Conservation (phyloP, 2,113 vertebrate genomes). For the Chlamydotis undulata region DNA sequence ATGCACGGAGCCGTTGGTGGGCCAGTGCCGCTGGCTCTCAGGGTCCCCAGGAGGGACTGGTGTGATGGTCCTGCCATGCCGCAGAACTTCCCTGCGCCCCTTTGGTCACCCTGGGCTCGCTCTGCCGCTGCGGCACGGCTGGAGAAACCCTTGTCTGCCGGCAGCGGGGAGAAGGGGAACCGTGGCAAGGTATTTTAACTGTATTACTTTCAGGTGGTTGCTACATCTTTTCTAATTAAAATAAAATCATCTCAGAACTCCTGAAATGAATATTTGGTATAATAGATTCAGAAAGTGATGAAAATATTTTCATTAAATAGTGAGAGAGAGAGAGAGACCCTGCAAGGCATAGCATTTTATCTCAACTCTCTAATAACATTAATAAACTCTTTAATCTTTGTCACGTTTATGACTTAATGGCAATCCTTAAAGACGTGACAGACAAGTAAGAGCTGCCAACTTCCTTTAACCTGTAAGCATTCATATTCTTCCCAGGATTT, state of each 20-base stretch:
- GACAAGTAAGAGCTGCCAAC: slow-evolving; percentile 62
- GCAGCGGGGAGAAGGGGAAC: neutral
- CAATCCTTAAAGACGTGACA: slow-evolving; percentile 74
- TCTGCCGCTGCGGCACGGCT: rapidly evolving
- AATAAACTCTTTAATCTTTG: slow-evolving; percentile 82
- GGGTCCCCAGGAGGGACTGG: neutral
- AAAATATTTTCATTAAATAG: slow-evolving; percentile 81
- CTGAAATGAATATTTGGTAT: slow-evolving; percentile 74
- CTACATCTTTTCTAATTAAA: slow-evolving; percentile 78
- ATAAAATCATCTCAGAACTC: slow-evolving; percentile 72
- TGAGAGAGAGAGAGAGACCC: slow-evolving; percentile 69
- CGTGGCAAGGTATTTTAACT: neutral
- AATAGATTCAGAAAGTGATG: slow-evolving; percentile 79
- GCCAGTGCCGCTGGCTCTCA: neutral
- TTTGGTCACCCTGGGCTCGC: neutral
- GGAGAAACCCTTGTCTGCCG: rapidly evolving
- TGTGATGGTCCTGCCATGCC: rapidly evolving
- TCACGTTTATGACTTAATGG: slow-evolving; percentile 79
- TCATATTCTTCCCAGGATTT: slow-evolving; percentile 7
- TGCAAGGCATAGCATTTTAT: slow-evolving; percentile 80
- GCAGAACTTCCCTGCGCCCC: neutral
- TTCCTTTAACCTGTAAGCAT: slow-evolving; percentile 53
- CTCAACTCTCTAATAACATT: slow-evolving; percentile 78
- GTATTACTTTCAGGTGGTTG: slow-evolving; percentile 67
- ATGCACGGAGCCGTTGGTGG: neutral